These are phyloP conservation scores for Nicator chloris DNA, from an alignment of 2,113 vertebrate genomes.

Conservation along the genomic window DNA sequence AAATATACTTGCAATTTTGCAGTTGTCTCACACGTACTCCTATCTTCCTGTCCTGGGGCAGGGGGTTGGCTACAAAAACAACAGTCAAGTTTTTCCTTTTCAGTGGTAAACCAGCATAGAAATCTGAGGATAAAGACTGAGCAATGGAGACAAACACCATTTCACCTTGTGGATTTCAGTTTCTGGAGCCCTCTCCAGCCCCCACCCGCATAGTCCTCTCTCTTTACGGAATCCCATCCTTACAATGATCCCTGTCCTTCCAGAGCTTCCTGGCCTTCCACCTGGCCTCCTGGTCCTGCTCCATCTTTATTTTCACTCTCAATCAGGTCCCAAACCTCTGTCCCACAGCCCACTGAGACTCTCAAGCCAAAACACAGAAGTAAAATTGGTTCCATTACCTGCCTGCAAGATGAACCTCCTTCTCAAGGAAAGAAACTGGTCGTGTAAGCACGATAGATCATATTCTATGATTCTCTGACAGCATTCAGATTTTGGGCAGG, in stretches of 20 bases:
- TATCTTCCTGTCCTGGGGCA: background rate
- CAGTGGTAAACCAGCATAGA: background rate
- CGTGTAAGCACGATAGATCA: background rate
- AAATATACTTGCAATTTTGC: background rate
- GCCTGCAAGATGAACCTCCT: background rate
- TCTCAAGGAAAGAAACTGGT: background rate
- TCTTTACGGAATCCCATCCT: background rate
- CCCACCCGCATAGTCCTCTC: rapidly evolving
- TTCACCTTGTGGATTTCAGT: background rate
- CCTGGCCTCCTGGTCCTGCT: background rate
- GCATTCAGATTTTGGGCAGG: background rate
- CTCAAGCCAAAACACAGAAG: background rate
- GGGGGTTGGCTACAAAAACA: rapidly evolving
- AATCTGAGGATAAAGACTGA: background rate
- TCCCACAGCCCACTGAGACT: background rate
- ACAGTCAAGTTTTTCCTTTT: background rate
- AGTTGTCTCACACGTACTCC: rapidly evolving
- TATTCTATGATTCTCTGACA: background rate
- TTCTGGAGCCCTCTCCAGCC: background rate
- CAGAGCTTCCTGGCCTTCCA: background rate
- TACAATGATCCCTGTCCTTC: background rate
- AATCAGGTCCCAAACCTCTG: background rate
- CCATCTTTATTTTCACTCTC: background rate
- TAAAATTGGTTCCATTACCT: background rate
- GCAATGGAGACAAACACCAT: background rate